Evolutionary conservation across 2,888 invertebrate genomes (phyloP), one percentile per base, ranked within the genome.

Genomic region (Heterodera filipjevi): DNA sequence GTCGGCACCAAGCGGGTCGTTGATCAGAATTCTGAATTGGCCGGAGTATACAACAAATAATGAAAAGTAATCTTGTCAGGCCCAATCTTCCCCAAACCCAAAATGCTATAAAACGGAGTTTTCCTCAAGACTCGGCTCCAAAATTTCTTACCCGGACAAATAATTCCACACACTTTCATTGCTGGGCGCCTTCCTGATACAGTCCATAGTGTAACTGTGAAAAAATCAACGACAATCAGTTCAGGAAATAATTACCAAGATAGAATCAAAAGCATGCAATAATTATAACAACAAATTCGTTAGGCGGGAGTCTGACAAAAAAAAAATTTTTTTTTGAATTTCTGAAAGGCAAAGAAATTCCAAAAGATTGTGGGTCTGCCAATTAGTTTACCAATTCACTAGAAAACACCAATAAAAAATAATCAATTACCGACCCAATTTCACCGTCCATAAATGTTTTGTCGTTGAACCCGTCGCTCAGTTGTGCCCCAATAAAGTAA

Each of bases 111-210:
- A 33, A 33, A 49, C 3, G 39, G n/a, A 68, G 66, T 1, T 53
- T 22, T 79, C 14, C 66, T 32, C 22, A 27, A 78, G 3, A 75
- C 53, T 66, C 39, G 76, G 19, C 44, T 35, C 27, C 27, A 46
- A 22, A 71, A 75, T 27, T 27, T 10, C 71, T 39, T 70, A 87
- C 86, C 96, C 98, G 90, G 95, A 92, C 74, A 99, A 91, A 90
- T 96, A 99, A 91, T 95, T 99, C 99, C 99, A 99, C 14, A 96
- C 93, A 90, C 98, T 98, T 91, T 99, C 99, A 91, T 99, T 99
- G 89, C 94, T 93, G 81, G 94, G 94, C 0, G 94, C 93, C 82
- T 93, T 92, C 84, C 92, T 92, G 82, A 99, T 95, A 89, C 94
- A 70, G 44, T 79, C 27, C 53, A 79, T n/a, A 12, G 77, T 66